Conservation (phyloP, 2,888 invertebrate species). For the Palloptera scutellata region DNA sequence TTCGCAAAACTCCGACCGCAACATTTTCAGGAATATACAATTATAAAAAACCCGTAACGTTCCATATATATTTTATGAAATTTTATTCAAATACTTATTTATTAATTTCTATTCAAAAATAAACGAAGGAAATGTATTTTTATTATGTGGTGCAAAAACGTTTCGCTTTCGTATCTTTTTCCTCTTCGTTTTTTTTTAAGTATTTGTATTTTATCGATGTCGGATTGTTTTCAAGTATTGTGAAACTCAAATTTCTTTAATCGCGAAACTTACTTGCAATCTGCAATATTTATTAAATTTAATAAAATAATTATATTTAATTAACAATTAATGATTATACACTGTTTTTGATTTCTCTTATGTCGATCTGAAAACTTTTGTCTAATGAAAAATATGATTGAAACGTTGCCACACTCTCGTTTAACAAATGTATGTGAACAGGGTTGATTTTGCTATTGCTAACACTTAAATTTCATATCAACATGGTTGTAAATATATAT, state of each 20-base stretch:
- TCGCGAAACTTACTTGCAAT: conserved; percentile 33
- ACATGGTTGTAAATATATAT: too few species aligned
- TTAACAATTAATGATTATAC: conserved; percentile 22
- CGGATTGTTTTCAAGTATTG: conserved; percentile 16
- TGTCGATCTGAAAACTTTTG: background rate
- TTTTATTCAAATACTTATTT: too few species aligned
- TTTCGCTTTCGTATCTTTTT: conserved; percentile 7
- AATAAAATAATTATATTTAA: conserved; percentile 20
- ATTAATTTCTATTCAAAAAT: too few species aligned
- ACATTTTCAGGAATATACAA: conserved; percentile 15
- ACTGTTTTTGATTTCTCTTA: conserved; percentile 21
- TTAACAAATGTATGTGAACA: too few species aligned
- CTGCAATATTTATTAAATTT: conserved; percentile 22
- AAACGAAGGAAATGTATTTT: background rate
- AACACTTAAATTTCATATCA: too few species aligned
- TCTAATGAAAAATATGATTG: too few species aligned
- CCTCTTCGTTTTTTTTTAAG: conserved; percentile 9
- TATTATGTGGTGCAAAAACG: conserved; percentile 10
- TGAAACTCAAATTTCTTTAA: conserved; percentile 33
- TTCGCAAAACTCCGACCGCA: conserved; percentile 19
- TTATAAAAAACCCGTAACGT: too few species aligned
- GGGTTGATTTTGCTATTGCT: too few species aligned
- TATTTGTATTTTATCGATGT: conserved; percentile 21
- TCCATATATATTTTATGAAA: too few species aligned
- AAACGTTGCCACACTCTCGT: too few species aligned